A percentile compares a stretch with the other conserved stretches of the same genome.
Conservation (phyloP, 2,888 invertebrate species). For the Merodon equestris region DNA sequence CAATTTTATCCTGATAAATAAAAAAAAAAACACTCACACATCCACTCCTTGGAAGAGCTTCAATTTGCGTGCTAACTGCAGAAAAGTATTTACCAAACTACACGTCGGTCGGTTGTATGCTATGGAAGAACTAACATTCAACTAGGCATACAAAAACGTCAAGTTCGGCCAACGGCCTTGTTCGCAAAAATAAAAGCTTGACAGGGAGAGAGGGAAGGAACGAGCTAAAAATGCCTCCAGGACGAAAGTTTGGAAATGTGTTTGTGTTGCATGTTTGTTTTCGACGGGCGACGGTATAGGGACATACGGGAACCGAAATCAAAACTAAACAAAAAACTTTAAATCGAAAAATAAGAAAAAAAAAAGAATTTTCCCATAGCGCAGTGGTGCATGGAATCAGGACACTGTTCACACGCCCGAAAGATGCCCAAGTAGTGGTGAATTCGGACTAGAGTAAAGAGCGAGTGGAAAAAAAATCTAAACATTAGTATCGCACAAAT, state of each 20-base stretch:
- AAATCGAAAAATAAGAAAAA: conserved; percentile 6
- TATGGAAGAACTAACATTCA: no score
- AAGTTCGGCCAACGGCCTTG: no score
- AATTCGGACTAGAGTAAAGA: neutral
- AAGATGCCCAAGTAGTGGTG: conserved; percentile 15
- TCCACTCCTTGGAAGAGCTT: no score
- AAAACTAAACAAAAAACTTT: conserved; percentile 49
- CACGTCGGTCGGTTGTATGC: no score
- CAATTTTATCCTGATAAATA: conserved; percentile 53
- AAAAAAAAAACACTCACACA: conserved; percentile 25
- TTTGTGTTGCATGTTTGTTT: conserved; percentile 59
- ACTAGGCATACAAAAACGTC: no score
- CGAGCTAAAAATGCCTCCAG: no score
- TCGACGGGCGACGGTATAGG: conserved; percentile 1
- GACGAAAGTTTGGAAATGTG: conserved; percentile 28
- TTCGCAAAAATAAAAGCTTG: no score
- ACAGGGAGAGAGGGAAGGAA: no score
- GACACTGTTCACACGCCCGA: conserved; percentile 1
- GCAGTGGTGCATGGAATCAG: no score
- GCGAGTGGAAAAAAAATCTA: conserved; percentile 26
- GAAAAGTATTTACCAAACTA: conserved; percentile 4
- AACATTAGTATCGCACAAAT: conserved; percentile 48
- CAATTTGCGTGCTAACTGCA: neutral
- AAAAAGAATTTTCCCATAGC: conserved; percentile 4
- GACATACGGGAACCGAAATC: conserved; percentile 40